Evolutionary conservation across 2,888 invertebrate genomes (phyloP), one percentile per base, ranked within the genome.

Genomic region (Cyrtodaria siliqua): DNA sequence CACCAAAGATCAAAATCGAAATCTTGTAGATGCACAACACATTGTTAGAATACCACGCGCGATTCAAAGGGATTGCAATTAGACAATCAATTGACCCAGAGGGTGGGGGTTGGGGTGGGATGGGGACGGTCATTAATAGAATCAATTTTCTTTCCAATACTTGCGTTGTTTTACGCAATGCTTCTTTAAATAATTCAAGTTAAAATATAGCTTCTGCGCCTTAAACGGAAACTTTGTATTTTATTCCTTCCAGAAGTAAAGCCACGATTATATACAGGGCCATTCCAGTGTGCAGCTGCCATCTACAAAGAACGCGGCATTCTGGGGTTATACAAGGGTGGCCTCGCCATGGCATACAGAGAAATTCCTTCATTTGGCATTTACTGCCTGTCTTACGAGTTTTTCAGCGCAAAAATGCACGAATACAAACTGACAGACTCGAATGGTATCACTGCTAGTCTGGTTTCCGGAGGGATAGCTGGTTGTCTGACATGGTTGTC

Each of bases 401-500:
- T 62, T 47, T 81, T 83, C 62, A 89, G 83, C 82, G 83, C 79
- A 20, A 49, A 63, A 16, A 78, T 89, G 72, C 74, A 79, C 44
- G 33, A 70, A 20, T 42, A 76, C 8, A 76, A 77, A 26, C 64
- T 77, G 42, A 84, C 87, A 0, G 88, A 87, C 70, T 67, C 75
- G 2, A 78, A 80, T 1, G 88, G 87, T 12, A 71, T 88, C 8
- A 72, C 80, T 12, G 85, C 87, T 2, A 84, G 82, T 27, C 71
- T 93, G 26, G 40, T 93, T 33, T 90, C 92, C 9, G 93, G 93
- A 27, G 93, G 93, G 12, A 52, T 89, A 12, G 91, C 93, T 66
- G 95, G 96, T 2, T 92, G 95, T 8, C 42, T 95, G 6, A 95
- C 95, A 0, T 96, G 96, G 96, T 93, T 94, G 18, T 92, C 94